Conservation (phyloP, 2,888 invertebrate genomes). For the Andrena haemorrhoa region DNA sequence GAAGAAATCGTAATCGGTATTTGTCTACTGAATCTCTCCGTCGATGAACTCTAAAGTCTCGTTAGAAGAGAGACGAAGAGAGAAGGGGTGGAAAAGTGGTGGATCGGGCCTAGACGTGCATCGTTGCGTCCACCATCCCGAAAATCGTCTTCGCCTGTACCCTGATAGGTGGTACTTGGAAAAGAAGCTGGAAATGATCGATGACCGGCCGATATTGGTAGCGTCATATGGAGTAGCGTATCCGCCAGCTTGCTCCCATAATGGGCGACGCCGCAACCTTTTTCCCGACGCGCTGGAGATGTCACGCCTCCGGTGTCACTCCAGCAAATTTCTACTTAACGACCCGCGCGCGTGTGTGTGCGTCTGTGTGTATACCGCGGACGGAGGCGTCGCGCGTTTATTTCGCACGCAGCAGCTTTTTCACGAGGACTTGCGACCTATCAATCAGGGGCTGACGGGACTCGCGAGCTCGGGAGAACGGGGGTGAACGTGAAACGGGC, state of each 20-base stretch:
- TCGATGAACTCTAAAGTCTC: too few species aligned
- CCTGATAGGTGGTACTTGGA: constrained; percentile 55
- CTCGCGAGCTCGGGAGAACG: constrained; percentile 31
- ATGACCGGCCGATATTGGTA: constrained; percentile 80
- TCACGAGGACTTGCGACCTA: constrained; percentile 48
- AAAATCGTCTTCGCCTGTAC: constrained; percentile 65
- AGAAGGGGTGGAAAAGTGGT: background rate
- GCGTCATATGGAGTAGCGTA: constrained; percentile 79
- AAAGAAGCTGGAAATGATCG: constrained; percentile 77
- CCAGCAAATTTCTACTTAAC: constrained; percentile 64
- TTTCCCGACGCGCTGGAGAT: constrained; percentile 60
- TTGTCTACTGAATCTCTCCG: too few species aligned
- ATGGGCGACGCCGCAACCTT: constrained; percentile 61
- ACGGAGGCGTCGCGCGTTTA: constrained; percentile 15
- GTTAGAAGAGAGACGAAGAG: background rate
- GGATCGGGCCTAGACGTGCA: constrained; percentile 50
- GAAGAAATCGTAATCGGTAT: too few species aligned
- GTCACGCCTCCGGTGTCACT: constrained; percentile 67
- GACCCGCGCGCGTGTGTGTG: constrained; percentile 31
- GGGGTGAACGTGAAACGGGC: constrained; percentile 5
- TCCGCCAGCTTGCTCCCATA: constrained; percentile 72
- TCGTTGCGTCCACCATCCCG: constrained; percentile 56
- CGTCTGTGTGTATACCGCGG: background rate
- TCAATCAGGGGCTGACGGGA: constrained; percentile 49
- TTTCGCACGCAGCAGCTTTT: constrained; percentile 42